Evolutionary conservation across 2,888 invertebrate genomes (phyloP).

Genomic region (Eutolmus rufibarbis): DNA sequence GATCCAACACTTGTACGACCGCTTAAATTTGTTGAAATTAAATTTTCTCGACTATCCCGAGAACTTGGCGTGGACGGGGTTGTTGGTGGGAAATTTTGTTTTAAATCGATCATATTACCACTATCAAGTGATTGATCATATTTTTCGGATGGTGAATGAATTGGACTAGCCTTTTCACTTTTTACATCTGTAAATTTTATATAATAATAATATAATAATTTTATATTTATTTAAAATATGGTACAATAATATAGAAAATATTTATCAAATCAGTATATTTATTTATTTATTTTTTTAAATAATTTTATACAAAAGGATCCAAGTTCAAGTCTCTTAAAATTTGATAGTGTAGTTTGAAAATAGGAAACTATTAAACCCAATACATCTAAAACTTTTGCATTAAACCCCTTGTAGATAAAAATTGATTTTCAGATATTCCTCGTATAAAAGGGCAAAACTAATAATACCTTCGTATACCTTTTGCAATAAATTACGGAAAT

Average conservation of each 20-base stretch:
- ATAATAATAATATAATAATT: too few relatives aligned
- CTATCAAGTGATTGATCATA: conserved; percentile 67
- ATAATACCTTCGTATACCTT: not conserved
- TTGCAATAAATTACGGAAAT: not conserved
- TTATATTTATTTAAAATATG: too few relatives aligned
- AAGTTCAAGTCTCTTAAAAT: too few relatives aligned
- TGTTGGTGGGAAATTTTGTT: not conserved
- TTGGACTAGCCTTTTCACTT: conserved; percentile 48
- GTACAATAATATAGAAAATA: too few relatives aligned
- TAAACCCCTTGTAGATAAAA: not conserved
- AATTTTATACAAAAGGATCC: too few relatives aligned
- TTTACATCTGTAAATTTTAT: conserved; percentile 46
- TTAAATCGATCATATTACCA: not conserved
- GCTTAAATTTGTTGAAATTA: conserved; percentile 58
- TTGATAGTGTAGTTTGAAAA: too few relatives aligned
- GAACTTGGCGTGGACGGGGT: conserved; percentile 27
- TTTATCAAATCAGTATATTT: too few relatives aligned
- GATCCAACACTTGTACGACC: not conserved
- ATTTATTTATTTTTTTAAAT: too few relatives aligned
- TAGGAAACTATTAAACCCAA: too few relatives aligned
- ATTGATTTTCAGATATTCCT: not conserved
- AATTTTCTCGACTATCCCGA: conserved; percentile 50
- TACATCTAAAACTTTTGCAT: not conserved
- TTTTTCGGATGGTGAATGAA: conserved; percentile 45
- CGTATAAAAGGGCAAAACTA: not conserved